These are phyloP conservation scores for human (Homo sapiens) DNA, from an alignment of 2,113 vertebrate species.

Conservation along the genomic window GRCh38 chr6:136161001-136161500, in stretches of 20 bases:
- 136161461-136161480: not conserved
- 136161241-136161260: not conserved
- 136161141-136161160: not conserved
- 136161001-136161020: not conserved
- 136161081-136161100: not conserved
- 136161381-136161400: not conserved
- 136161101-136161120: not conserved
- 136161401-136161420: not conserved
- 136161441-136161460: not conserved
- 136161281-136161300: not conserved
- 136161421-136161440: not conserved
- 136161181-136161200: not conserved
- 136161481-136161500: not conserved
- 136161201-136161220: not conserved
- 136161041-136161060: not conserved
- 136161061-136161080: not conserved
- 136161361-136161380: not conserved
- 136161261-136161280: not conserved
- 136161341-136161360: not conserved
- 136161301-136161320: not conserved
- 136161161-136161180: not conserved
- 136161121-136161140: too few relatives aligned
- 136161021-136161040: not conserved
- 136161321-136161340: not conserved
- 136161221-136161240: not conserved